Evolutionary conservation across 2,888 invertebrate species (phyloP), one percentile per base, ranked within the genome.

Genomic region (Drosophila demipolita): DNA sequence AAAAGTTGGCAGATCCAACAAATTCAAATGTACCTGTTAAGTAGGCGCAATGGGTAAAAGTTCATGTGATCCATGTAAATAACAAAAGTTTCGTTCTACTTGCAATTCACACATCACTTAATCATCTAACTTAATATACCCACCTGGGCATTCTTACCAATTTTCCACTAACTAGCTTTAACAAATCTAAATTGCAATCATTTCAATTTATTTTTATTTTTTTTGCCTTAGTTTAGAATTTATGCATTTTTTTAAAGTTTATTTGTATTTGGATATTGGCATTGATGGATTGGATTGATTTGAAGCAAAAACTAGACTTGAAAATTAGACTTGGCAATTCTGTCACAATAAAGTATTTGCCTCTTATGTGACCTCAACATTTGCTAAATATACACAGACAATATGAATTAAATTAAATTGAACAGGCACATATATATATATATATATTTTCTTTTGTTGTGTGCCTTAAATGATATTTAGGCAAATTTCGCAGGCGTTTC

Each of bases 401-500:
- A 32, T 1, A 4, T 20, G 33, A 26, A 40, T 49, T 29, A 55
- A 69, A 68, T 29, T 29, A 42, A 36, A 42, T 57, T 15, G 36
- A 48, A 35, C 40, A 7, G 23, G 3, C 20, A 45, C 45, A 40
- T 36, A 23, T 15, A 35, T 4, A 8, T 35, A 33, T 17, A 40
- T 45, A 45, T 59, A 9, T 55, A 42, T 58, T 26, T 26, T 5
- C 26, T 26, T 42, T 42, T 20, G 59, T 20, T 6, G 29, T 8
- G 15, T 23, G 1, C 11, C 3, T 50, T 23, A 45, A 73, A 50
- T 40, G 20, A 53, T 35, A 29, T 60, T 59, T 32, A 49, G 48
- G 17, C 36, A 33, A 45, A 48, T 59, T 52, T 67, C 32, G 29
- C 23, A 36, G 50, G 50, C 62, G 66, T 75, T 58, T 71, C 63